Conservation (phyloP, 2,888 invertebrate species). For the Anthophora plumipes region DNA sequence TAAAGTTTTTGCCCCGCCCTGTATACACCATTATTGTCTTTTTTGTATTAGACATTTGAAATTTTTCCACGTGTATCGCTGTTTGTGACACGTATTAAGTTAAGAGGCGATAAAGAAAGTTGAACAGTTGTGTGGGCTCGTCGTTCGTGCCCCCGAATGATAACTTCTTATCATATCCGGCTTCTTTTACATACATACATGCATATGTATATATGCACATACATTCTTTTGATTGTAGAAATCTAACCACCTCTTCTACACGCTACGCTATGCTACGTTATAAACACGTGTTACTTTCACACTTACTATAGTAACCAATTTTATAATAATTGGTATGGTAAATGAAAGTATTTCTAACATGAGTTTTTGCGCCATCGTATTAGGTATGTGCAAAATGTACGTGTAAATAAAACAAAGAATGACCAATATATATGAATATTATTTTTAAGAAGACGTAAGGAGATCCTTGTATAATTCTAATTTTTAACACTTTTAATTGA, state of each 20-base stretch:
- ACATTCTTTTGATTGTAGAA: slow-evolving; percentile 5
- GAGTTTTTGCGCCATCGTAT: neutral
- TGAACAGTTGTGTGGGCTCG: slow-evolving; percentile 59
- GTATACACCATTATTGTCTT: slow-evolving; percentile 10
- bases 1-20: too few relatives aligned
- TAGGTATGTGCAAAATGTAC: too few relatives aligned
- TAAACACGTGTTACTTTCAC: neutral
- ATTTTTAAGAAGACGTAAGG: too few relatives aligned
- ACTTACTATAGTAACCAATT: neutral
- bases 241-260: slow-evolving; percentile 18
- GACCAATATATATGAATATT: too few relatives aligned
- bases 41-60: slow-evolving; percentile 22
- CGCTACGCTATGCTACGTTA: slow-evolving; percentile 17
- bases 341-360: neutral
- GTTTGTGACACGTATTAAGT: slow-evolving; percentile 66
- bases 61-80: slow-evolving; percentile 63
- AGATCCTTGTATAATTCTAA: too few relatives aligned
- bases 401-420: too few relatives aligned
- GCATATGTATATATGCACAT: too few relatives aligned
- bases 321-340: too few relatives aligned
- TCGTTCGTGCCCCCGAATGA: slow-evolving; percentile 75
- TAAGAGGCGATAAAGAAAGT: slow-evolving; percentile 64
- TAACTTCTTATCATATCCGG: slow-evolving; percentile 82
- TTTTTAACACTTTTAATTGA: too few relatives aligned
- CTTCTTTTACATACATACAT: slow-evolving; percentile 71